phyloP scores from a whole-genome alignment of 1,140 invertebrate genomes.

The Drosophila kurseongensis region DNA sequence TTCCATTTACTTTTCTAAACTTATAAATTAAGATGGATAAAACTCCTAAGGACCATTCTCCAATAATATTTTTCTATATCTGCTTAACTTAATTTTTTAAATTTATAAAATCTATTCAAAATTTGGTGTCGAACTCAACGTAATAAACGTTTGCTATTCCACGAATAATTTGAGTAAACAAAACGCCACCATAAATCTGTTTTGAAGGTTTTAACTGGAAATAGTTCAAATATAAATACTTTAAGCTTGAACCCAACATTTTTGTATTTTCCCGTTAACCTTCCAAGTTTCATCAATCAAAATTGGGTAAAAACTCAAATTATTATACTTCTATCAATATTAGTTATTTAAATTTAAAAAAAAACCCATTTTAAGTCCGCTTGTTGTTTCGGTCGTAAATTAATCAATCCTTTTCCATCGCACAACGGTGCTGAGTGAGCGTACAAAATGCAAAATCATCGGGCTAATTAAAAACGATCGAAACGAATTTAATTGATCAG shows the following conservation, averaged over 20 bases:
- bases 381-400: constrained; percentile 37
- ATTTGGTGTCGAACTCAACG: background rate
- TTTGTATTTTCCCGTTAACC: background rate
- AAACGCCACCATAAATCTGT: background rate
- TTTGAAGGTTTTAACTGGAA: background rate
- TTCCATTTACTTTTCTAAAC: too few relatives aligned
- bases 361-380: constrained; percentile 10
- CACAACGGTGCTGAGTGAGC: constrained; percentile 62
- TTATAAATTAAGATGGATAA: too few relatives aligned
- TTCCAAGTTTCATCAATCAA: constrained; percentile 31
- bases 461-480: constrained; percentile 83
- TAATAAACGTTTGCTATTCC: background rate
- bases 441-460: constrained; percentile 77
- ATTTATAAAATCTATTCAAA: too few relatives aligned
- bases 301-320: constrained; percentile 4
- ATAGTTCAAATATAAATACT: background rate
- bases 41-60: too few relatives aligned
- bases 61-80: background rate
- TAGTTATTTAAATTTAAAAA: constrained; percentile 30
- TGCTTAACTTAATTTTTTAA: background rate
- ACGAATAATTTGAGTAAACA: background rate
- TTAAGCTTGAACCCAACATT: background rate
- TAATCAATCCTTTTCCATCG: constrained; percentile 40
- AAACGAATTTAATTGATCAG: constrained; percentile 84
- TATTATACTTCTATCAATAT: constrained; percentile 30